Evolutionary conservation across 92 coral and sea anemone species (phyloP).

Genomic region (Metridium senile): DNA sequence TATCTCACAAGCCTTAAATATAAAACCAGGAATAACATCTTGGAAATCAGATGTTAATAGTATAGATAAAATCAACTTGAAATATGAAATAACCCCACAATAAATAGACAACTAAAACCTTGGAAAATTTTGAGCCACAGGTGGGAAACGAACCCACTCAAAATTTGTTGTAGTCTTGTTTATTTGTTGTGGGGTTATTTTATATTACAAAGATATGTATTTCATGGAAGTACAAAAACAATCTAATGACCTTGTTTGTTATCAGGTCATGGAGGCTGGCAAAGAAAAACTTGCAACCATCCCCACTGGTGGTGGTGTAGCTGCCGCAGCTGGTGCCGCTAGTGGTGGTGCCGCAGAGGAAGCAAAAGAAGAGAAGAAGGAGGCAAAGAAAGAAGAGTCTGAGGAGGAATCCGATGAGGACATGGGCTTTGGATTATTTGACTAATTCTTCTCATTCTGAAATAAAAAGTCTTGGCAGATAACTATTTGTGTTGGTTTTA

Average conservation of each 20-base stretch:
- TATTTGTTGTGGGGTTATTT: too few species aligned
- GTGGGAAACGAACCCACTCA: too few species aligned
- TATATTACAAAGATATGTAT: too few species aligned
- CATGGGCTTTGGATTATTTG: constrained; percentile 99
- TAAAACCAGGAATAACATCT: too few species aligned
- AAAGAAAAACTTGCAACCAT: constrained; percentile 85
- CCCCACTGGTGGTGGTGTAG: constrained; percentile 92
- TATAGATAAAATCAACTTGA: too few species aligned
- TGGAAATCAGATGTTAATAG: too few species aligned
- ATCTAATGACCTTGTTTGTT: not conserved
- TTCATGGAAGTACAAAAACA: too few species aligned
- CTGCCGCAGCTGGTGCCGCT: constrained; percentile 64
- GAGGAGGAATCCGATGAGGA: constrained; percentile 95
- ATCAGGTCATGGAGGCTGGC: constrained; percentile 84
- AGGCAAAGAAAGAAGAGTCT: constrained; percentile 79
- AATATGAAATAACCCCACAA: too few species aligned
- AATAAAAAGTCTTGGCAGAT: constrained; percentile 15
- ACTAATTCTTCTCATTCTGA: constrained; percentile 43
- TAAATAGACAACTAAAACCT: too few species aligned
- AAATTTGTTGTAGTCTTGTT: too few species aligned
- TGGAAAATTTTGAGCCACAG: too few species aligned
- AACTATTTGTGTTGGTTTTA: not conserved
- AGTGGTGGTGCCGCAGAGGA: constrained; percentile 48
- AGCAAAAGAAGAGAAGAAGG: constrained; percentile 84
- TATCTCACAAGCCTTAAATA: too few species aligned